Evolutionary conservation across 2,888 invertebrate genomes (phyloP).

Genomic region (Limnephilus lunatus): DNA sequence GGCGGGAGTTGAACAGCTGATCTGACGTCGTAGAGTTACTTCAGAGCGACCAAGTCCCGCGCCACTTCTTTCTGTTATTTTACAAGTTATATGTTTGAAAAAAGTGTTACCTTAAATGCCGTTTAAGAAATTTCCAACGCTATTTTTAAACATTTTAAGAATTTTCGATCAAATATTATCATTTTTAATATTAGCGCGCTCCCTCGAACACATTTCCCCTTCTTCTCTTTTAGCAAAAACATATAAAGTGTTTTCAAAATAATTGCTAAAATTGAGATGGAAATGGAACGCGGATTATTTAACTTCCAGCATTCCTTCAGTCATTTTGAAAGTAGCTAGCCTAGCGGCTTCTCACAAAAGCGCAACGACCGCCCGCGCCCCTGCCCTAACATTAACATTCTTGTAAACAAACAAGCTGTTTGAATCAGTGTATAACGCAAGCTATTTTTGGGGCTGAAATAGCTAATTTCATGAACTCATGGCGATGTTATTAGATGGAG

Average conservation of each 20-base stretch:
- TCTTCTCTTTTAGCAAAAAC: neutral
- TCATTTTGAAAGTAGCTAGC: neutral
- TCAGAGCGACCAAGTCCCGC: too few species aligned
- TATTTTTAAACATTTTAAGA: too few species aligned
- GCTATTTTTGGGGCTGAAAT: neutral
- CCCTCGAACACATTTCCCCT: too few species aligned
- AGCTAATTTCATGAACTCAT: neutral
- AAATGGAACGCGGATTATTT: neutral
- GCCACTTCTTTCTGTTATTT: too few species aligned
- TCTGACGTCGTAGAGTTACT: too few species aligned
- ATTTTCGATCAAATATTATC: too few species aligned
- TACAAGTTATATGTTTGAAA: too few species aligned
- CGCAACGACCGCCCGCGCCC: neutral
- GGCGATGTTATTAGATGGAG: neutral
- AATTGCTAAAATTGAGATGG: neutral
- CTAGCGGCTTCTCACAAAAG: neutral
- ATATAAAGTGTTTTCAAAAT: neutral
- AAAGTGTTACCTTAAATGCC: too few species aligned
- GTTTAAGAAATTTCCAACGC: too few species aligned
- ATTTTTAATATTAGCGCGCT: too few species aligned
- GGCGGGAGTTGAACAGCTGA: too few species aligned
- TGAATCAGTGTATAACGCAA: neutral
- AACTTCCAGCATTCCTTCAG: neutral
- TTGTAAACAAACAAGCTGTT: neutral
- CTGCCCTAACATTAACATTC: neutral